Percentiles rank a stretch among this genome's conserved stretches.
These are phyloP conservation scores for Chondrilla cf. caribensis DNA, from an alignment of 37 sponge, comb jelly and placozoan genomes.

Conservation along the genomic window DNA sequence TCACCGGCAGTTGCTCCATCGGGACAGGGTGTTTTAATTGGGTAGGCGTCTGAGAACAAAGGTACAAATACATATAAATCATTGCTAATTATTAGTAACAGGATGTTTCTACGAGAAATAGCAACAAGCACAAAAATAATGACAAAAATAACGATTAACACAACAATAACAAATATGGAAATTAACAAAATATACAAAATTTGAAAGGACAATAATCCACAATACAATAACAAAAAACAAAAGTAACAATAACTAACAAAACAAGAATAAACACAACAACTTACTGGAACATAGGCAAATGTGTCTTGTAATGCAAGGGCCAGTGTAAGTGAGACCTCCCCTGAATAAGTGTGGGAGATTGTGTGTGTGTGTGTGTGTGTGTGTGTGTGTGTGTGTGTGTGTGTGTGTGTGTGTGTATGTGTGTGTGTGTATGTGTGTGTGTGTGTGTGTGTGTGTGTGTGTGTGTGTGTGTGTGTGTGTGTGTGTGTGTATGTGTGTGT, in stretches of 20 bases:
- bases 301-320: neutral
- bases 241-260: no score
- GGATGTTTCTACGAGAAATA: slow-evolving; percentile 21
- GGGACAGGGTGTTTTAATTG: slow-evolving; percentile 26
- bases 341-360: neutral
- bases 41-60: no score
- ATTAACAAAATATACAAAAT: no score
- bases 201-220: no score
- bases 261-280: neutral
- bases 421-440: slow-evolving; percentile 21
- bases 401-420: slow-evolving; percentile 13
- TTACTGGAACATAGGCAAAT: neutral
- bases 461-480: slow-evolving; percentile 3
- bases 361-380: neutral
- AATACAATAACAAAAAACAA: no score
- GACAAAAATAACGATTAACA: no score
- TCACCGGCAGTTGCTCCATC: slow-evolving; percentile 78
- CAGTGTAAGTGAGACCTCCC: neutral
- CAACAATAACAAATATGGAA: no score
- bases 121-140: neutral
- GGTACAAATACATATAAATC: no score
- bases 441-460: slow-evolving; percentile 27
- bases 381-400: no score
- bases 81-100: slow-evolving; percentile 39
- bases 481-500: slow-evolving; percentile 26